These are phyloP conservation scores for Rousettus madagascariensis DNA, from an alignment of 2,797 vertebrate species.

Conservation along the genomic window DNA sequence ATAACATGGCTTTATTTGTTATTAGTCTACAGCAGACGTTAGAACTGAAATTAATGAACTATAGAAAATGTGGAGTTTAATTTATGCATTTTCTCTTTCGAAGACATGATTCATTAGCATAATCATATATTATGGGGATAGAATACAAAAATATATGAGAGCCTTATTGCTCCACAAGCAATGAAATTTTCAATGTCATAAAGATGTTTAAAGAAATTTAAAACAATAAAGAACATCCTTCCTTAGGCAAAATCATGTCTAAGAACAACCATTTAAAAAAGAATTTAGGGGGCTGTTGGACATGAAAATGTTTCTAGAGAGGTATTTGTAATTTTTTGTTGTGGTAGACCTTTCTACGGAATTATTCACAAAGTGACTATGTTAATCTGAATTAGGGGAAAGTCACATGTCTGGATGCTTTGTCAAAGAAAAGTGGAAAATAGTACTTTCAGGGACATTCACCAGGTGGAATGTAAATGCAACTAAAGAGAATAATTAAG, in stretches of 20 bases:
- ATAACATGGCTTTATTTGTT: not conserved
- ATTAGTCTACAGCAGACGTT: not conserved
- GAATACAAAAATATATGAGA: not conserved
- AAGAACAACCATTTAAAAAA: not conserved
- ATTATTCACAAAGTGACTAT: not conserved
- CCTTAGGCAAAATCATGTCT: not conserved
- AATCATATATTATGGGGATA: not conserved
- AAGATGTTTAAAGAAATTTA: conserved; percentile 26
- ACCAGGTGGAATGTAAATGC: not conserved
- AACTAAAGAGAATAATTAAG: not conserved
- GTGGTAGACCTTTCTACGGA: not conserved
- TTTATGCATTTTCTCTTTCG: not conserved
- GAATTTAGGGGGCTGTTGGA: not conserved
- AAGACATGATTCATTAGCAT: conserved; percentile 16
- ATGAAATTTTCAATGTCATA: not conserved
- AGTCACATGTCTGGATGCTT: not conserved
- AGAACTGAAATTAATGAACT: not conserved
- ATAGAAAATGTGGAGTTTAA: not conserved
- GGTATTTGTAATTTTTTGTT: not conserved
- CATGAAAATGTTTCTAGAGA: conserved; percentile 20
- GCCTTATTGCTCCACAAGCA: not conserved
- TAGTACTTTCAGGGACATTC: not conserved
- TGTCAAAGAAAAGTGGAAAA: not conserved
- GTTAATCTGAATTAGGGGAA: not conserved
- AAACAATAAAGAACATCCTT: conserved; percentile 14